Base-by-base conservation (phyloP, 2,113 vertebrate genomes). In the Etia nguti region DNA sequence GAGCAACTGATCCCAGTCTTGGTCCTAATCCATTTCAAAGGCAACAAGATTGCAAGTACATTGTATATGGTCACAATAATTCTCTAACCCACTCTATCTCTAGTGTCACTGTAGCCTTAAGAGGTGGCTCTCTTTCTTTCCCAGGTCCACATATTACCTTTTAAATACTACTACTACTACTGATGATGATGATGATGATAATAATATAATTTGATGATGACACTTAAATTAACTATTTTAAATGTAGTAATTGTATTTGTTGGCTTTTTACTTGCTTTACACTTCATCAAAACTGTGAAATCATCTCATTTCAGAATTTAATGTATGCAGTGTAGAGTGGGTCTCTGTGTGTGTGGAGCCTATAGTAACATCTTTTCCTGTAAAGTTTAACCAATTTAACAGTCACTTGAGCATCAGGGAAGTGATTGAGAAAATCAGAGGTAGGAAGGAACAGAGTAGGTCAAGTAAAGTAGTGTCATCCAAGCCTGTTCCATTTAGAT, bases 401-500 rank as follows among this genome's bases (percentile, higher is more conserved):
- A 86, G 68, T 92, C 90, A 88, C 90, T 88, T 43, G 82, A 94
- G 87, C 6, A 26, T 73, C 62, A 36, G 52, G 20, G 81, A 88
- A 62, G 56, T n/a, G 57, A 85, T 50, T 84, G 75, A 85, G 80
- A 70, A 88, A 91, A 93, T 90, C 80, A 84, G 87, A 86, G 80
- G 75, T 59, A 81, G 31, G 62, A 86, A 43, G 31, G 56, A 91
- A 83, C 50, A n/a, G 84, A 82, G n/a, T 77, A 79, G 83, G 86
- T 92, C 89, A 90, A 92, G 89, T 81, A 70, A 88, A 73, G 84
- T 36, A 88, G 90, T 57, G 86, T 93, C 92, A 92, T 91, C 83
- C 87, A 73, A 73, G 68, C 87, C 80, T 79, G 88, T 85, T 93
- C 83, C 88, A 90, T 92, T 94, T 91, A 84, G 94, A 93, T 85